Conservation (phyloP, 1,140 invertebrate genomes). For the Saccostrea echinata region DNA sequence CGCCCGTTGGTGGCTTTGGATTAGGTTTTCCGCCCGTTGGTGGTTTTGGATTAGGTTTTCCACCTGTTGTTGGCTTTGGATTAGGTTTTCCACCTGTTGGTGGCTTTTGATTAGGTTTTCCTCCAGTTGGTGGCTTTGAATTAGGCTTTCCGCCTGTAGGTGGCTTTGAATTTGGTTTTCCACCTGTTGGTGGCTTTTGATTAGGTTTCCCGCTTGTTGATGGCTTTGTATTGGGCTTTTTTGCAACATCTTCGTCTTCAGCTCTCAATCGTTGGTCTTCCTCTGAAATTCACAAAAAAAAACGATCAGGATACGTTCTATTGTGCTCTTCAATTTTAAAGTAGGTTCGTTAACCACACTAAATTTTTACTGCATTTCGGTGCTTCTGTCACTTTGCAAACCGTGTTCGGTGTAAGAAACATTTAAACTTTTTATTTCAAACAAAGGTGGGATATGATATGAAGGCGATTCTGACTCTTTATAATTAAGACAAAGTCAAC, state of each 20-base stretch:
- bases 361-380: neutral
- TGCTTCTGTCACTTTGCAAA: no score
- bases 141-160: neutral
- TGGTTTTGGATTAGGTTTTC: neutral
- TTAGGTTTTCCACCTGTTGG: neutral
- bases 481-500: no score
- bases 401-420: no score
- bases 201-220: neutral
- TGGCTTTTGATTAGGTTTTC: neutral
- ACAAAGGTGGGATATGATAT: no score
- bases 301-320: neutral
- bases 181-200: neutral
- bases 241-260: constrained; percentile 18
- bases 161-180: constrained; percentile 16
- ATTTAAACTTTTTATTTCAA: no score
- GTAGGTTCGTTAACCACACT: neutral
- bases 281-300: neutral
- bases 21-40: constrained; percentile 9
- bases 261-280: neutral
- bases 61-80: neutral
- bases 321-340: neutral
- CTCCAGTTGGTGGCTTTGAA: neutral
- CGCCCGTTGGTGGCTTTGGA: constrained; percentile 11
- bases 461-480: no score
- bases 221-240: constrained; percentile 38